Evolutionary conservation across 1,140 invertebrate genomes (phyloP).

Genomic region (Caenorhabditis inopinata): DNA sequence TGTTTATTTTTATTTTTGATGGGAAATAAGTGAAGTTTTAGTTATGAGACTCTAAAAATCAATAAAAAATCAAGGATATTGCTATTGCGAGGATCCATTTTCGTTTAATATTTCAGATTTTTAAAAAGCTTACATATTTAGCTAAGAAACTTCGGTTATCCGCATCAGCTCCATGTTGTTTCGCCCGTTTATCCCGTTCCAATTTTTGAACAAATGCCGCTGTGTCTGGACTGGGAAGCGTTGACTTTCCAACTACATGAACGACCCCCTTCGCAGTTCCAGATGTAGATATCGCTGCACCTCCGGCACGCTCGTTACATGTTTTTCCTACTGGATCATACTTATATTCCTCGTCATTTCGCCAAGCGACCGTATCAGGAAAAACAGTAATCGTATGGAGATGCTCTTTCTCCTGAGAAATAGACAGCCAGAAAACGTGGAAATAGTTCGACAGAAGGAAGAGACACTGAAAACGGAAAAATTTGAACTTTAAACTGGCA

Average conservation of each 20-base stretch:
- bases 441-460: conserved; percentile 52
- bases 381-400: conserved; percentile 59
- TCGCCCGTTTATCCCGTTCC: conserved; percentile 57
- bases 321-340: not conserved
- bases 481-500: not conserved
- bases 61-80: not conserved
- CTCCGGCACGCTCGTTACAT: not conserved
- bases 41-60: not conserved
- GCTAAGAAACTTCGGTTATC: conserved; percentile 64
- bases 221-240: conserved; percentile 60
- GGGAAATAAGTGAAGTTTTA: too few species aligned
- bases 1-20: conserved; percentile 11
- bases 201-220: conserved; percentile 61
- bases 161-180: conserved; percentile 61
- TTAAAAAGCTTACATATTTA: conserved; percentile 59
- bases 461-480: conserved; percentile 46
- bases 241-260: conserved; percentile 45
- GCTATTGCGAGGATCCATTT: too few species aligned
- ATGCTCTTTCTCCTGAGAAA: conserved; percentile 54
- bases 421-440: conserved; percentile 55
- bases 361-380: conserved; percentile 51
- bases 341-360: conserved; percentile 25
- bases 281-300: not conserved
- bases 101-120: too few species aligned
- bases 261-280: conserved; percentile 41